phyloP scores from a whole-genome alignment of 2,113 vertebrate genomes.

The Symphodus melops region DNA sequence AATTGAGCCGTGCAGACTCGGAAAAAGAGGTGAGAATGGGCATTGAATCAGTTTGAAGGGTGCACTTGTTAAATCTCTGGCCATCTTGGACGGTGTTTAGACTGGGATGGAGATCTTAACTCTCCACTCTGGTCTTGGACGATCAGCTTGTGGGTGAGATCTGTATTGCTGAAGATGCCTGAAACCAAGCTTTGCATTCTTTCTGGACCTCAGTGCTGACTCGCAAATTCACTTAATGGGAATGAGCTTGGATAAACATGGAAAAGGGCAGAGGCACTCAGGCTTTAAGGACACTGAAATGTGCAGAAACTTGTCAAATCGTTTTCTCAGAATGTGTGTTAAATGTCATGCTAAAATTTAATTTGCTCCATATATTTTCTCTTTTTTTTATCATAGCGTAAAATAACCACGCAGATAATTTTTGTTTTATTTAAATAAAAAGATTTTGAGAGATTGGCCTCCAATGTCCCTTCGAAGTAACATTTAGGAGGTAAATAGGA shows the following conservation, averaged over 20 bases:
- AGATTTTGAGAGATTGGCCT: too few species aligned
- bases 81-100: slow-evolving; percentile 66
- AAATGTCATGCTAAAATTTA: neutral
- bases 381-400: neutral
- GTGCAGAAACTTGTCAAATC: slow-evolving; percentile 19
- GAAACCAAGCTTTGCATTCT: slow-evolving; percentile 61
- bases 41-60: slow-evolving; percentile 53
- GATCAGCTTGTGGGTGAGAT: slow-evolving; percentile 44
- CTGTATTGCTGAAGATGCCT: slow-evolving; percentile 30
- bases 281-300: slow-evolving; percentile 27
- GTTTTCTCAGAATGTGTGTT: slow-evolving; percentile 13
- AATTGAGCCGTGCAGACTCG: slow-evolving; percentile 57
- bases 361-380: neutral
- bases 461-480: too few species aligned
- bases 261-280: slow-evolving; percentile 44
- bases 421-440: too few species aligned
- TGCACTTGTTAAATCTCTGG: slow-evolving; percentile 68
- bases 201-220: slow-evolving; percentile 70
- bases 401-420: neutral
- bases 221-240: slow-evolving; percentile 55
- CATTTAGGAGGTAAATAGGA: too few species aligned
- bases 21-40: slow-evolving; percentile 48
- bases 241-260: slow-evolving; percentile 58
- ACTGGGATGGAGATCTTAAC: slow-evolving; percentile 53
- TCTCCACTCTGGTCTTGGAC: slow-evolving; percentile 46